Percentiles rank a stretch among this genome's conserved stretches.
Conservation (phyloP, 37 sponge, comb jelly and placozoan species). For the Eunapius fragilis region DNA sequence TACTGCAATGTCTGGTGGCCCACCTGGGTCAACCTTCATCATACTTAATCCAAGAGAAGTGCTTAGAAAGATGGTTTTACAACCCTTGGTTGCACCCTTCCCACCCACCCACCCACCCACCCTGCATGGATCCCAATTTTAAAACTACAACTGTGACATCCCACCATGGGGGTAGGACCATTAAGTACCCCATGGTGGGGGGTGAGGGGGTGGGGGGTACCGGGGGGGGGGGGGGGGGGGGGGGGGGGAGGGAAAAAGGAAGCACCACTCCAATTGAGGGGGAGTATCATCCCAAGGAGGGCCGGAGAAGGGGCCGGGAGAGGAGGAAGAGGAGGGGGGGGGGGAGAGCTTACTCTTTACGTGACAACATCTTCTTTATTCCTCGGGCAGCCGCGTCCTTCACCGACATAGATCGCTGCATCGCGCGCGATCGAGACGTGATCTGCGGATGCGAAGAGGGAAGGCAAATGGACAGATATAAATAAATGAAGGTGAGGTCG, state of each 20-base stretch:
- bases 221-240: conserved; percentile 13
- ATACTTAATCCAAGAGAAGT: not conserved
- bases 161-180: not conserved
- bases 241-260: not conserved
- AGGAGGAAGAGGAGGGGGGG: not conserved
- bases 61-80: not conserved
- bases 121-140: no score
- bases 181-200: no score
- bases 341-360: not conserved
- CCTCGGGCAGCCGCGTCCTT: not conserved
- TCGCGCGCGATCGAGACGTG: no score
- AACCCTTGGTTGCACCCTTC: not conserved
- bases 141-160: no score
- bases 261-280: not conserved
- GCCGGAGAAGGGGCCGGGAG: not conserved
- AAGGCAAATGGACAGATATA: no score
- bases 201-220: not conserved
- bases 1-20: not conserved
- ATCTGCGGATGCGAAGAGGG: no score
- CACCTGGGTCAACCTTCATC: not conserved
- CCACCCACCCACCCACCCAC: not conserved
- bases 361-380: not conserved
- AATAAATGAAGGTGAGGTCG: no score
- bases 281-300: not conserved
- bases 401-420: not conserved